Evolutionary conservation across 2,797 vertebrate species (phyloP), one percentile per base, ranked within the genome.

Genomic region (Tragopan temminckii): DNA sequence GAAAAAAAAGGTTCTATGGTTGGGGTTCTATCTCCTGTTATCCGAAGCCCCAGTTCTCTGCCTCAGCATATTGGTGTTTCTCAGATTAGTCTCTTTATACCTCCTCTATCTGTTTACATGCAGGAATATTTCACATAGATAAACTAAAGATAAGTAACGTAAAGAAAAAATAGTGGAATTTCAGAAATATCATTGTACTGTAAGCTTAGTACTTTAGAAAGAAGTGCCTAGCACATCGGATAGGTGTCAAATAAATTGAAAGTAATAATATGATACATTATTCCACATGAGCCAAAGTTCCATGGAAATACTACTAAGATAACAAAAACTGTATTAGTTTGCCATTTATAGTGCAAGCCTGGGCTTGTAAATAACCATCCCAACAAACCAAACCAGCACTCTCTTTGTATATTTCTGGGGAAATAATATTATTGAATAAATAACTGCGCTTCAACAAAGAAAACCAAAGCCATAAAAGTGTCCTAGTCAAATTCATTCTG

Each of bases 161-260:
- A 19, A 77, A 38, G 43, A 24, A 70, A 70, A 90, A 87, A 83
- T 19, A 91, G 5, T 63, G 33, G 19, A 76, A 79, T 42, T 57
- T 36, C 3, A 38, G 82, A 96, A 89, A 43, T 18, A 14, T 42
- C 50, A 13, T 31, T 82, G 53, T 55, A 58, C 42, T 85, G 86
- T 38, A 80, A 90, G 21, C 58, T 88, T 71, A 71, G 35, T 71
- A 50, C 48, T 90, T 95, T 20, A 94, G 38, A 69, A 61, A 38
- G 43, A 90, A 75, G 11, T 42, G n/a, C 61, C 79, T 78, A 16
- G 19, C 86, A 53, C 64, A 88, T 46, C 50, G 78, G 80, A 72
- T 21, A 85, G 46, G 13, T 69, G 42, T 92, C 86, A 89, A 89
- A 92, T 78, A 92, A 85, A 90, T 59, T 25, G 17, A 45, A 94